phyloP scores from a whole-genome alignment of 1,140 invertebrate species.

The Sarcophaga bullata region DNA sequence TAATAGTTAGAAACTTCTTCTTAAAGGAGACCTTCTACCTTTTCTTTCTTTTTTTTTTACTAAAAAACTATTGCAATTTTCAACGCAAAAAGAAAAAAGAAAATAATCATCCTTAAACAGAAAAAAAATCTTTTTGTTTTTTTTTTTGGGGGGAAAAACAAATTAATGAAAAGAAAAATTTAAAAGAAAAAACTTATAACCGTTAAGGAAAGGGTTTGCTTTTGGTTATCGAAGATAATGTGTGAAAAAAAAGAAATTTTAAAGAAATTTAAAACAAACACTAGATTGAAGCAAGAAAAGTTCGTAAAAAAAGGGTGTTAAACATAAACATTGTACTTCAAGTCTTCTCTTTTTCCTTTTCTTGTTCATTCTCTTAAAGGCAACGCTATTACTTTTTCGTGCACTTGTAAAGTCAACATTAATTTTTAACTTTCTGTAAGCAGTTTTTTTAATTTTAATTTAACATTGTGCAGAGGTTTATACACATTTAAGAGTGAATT shows the following conservation, averaged over 20 bases:
- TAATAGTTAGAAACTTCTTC: conserved; percentile 34
- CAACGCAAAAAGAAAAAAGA: not conserved
- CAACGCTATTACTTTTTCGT: not conserved
- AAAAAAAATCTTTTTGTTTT: too few relatives aligned
- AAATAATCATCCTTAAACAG: too few relatives aligned
- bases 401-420: conserved; percentile 14
- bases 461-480: not conserved
- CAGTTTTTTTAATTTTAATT: too few relatives aligned
- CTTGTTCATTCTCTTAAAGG: not conserved
- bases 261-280: not conserved
- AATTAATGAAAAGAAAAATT: conserved; percentile 12
- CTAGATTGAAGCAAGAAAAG: not conserved
- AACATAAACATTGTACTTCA: conserved; percentile 27
- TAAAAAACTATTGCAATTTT: not conserved
- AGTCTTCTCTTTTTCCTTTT: not conserved
- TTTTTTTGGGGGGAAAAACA: too few relatives aligned
- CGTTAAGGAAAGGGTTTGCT: conserved; percentile 9
- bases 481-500: too few relatives aligned
- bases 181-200: not conserved
- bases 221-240: too few relatives aligned
- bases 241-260: not conserved
- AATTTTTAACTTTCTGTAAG: not conserved
- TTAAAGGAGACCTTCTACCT: conserved; percentile 24
- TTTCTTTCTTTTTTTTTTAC: too few relatives aligned
- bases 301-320: conserved; percentile 32